These are phyloP conservation scores for Hipparchia sbordonii DNA, from an alignment of 2,888 invertebrate species.

Conservation along the genomic window DNA sequence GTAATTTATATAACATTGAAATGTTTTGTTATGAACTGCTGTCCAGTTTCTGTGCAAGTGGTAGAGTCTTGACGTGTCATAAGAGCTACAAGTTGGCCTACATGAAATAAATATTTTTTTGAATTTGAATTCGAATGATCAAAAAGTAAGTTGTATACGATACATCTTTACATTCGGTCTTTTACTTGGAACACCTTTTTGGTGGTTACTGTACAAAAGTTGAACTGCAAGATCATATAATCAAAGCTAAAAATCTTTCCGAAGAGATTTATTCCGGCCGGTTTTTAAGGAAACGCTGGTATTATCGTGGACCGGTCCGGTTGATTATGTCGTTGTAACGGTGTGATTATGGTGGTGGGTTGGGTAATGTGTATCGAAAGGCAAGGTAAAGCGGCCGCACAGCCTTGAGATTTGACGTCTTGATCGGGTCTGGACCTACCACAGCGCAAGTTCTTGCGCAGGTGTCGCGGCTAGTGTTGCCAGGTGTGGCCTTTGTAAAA, in stretches of 20 bases:
- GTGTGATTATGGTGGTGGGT: slow-evolving; percentile 61
- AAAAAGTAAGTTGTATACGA: background rate
- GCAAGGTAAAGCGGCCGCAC: slow-evolving; percentile 62
- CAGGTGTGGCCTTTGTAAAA: slow-evolving; percentile 8
- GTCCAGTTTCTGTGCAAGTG: too few species aligned
- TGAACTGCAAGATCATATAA: slow-evolving; percentile 2
- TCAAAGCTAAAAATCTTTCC: slow-evolving; percentile 7
- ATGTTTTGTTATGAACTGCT: too few species aligned
- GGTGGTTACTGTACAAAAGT: too few species aligned
- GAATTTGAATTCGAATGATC: background rate
- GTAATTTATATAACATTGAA: too few species aligned
- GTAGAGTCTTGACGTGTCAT: too few species aligned
- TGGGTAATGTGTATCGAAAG: slow-evolving; percentile 71
- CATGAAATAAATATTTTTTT: too few species aligned
- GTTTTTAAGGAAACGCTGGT: slow-evolving; percentile 33
- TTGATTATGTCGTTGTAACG: slow-evolving; percentile 47
- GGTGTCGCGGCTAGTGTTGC: slow-evolving; percentile 60
- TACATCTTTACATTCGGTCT: background rate
- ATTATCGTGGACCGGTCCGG: slow-evolving; percentile 39
- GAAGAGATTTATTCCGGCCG: slow-evolving; percentile 24
- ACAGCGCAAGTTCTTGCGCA: slow-evolving; percentile 75
- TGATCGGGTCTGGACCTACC: slow-evolving; percentile 77
- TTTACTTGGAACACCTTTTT: background rate
- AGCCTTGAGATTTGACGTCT: slow-evolving; percentile 82
- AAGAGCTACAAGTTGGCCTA: too few species aligned